Base-by-base conservation (phyloP, 2,113 vertebrate species). In the Fukomys damarensis region DNA sequence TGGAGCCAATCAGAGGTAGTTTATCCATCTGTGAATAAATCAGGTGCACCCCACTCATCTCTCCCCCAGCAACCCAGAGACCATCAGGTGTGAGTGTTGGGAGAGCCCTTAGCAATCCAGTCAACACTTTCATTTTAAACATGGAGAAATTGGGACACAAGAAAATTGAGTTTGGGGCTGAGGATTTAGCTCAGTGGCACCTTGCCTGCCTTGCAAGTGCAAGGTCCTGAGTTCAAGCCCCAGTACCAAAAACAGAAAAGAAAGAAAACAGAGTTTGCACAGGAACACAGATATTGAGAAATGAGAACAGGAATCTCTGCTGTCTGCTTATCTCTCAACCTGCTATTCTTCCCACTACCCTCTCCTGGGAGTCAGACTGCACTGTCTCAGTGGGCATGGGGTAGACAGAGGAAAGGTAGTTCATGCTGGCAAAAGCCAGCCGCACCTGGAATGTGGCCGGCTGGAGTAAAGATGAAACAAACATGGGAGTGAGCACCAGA, bases 371-470 rank as follows among this genome's bases (percentile, higher is more conserved):
- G 76, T 92, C 68, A 77, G 90, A 46, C 54, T 20, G 56, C 26
- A 61, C 83, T 35, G 19, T 46, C 52, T 14, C 26, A 93, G 58
- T 91, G 81, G 79, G 82, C 43, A 80, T 56, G 26, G 32, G 8
- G 19, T 82, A 38, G n/a, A n/a, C n/a, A n/a, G 58, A 32, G 41
- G 17, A 56, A 68, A 92, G 70, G 54, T 70, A 86, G 24, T 46
- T 22, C 24, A 26, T 2, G 3, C 68, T 91, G n/a, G 12, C 35
- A 46, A 68, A 68, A 72, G 59, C 76, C 87, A 87, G 74, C 35
- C 86, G 46, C 54, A 97, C 59, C 76, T 82, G n/a, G 54, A 88
- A 94, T 61, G 70, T 22, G 96, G 77, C 49, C 82, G 68, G 91
- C 56, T 77, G 5, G n/a, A 70, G 38, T 68, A 41, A 86, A 79